These are phyloP conservation scores for Rhopalosiphum nymphaeae DNA, from an alignment of 2,888 invertebrate genomes.

Conservation along the genomic window DNA sequence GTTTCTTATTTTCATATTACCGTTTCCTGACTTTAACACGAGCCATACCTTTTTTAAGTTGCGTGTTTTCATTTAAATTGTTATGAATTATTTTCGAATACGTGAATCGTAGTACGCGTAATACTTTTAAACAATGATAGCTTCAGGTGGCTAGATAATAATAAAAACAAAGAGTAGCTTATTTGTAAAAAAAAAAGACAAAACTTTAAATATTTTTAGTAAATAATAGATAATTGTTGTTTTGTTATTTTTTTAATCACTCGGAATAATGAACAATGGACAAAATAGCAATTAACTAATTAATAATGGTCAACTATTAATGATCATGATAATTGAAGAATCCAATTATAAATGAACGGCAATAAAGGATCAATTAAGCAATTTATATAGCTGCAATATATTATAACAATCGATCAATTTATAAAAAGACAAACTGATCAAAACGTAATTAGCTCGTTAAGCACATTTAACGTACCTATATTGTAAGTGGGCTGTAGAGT, in stretches of 20 bases:
- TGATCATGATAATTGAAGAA: background rate
- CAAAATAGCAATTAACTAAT: constrained; percentile 14
- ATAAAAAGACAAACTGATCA: constrained; percentile 4
- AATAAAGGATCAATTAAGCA: constrained; percentile 15
- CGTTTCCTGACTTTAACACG: background rate
- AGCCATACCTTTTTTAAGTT: background rate
- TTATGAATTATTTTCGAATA: background rate
- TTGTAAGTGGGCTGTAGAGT: background rate
- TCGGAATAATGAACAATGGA: background rate
- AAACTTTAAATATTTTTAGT: background rate
- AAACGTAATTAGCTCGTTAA: constrained; percentile 11
- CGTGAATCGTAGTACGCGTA: background rate
- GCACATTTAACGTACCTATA: background rate
- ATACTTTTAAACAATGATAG: background rate
- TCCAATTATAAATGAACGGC: background rate
- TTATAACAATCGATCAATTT: constrained; percentile 17
- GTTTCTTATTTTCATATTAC: background rate
- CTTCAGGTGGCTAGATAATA: no score
- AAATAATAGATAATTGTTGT: background rate
- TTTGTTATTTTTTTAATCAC: background rate
- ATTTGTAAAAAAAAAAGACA: background rate
- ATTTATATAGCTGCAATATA: background rate
- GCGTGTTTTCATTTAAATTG: background rate
- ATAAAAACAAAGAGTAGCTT: background rate
- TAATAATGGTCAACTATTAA: constrained; percentile 23